Evolutionary conservation across 1,140 invertebrate genomes (phyloP), one percentile per base, ranked within the genome.

Genomic region (Coelopa frigida): DNA sequence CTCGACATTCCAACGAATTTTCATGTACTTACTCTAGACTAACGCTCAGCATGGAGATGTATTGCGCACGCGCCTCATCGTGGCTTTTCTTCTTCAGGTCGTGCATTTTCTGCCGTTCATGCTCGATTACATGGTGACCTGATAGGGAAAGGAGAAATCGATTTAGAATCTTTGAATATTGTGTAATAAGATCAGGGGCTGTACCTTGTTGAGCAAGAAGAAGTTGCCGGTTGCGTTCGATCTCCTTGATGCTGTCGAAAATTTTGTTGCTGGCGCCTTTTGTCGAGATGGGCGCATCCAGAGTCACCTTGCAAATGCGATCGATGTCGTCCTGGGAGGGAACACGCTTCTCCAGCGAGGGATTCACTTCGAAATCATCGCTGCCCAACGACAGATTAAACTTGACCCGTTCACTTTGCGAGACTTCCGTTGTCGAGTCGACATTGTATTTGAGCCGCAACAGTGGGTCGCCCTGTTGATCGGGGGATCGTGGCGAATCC

Each of bases 51-150:
- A 47, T 47, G 26, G 36, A 36, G 44, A 69, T 44, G 47, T 69
- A 69, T 47, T 68, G 65, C 8, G 59, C 65, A 48, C 65, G 82
- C 1, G 90, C 90, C 70, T 94, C 89, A 61, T 91, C 85, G 59
- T 92, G 89, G 0, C 87, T 88, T 45, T 87, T 74, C 45, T 85
- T 78, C 59, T 93, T 92, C 35, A 94, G 68, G 59, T 91, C 89
- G 44, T 83, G 81, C 23, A 95, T 86, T 58, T 90, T 80, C 54
- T 86, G 81, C 42, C 88, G 75, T 70, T 94, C 89, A 61, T 93
- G 85, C 59, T 92, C 89, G 58, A 94, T 91, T 32, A 94, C 87
- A 76, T 89, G 83, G 56, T 84, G 86, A 44, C 87, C 87, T 90
- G 51, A 35, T 17, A 48, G n/a, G 22, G 29, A 40, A 41, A 38